Conservation (phyloP, 2,797 vertebrate species). For the Centroberyx gerrardi region DNA sequence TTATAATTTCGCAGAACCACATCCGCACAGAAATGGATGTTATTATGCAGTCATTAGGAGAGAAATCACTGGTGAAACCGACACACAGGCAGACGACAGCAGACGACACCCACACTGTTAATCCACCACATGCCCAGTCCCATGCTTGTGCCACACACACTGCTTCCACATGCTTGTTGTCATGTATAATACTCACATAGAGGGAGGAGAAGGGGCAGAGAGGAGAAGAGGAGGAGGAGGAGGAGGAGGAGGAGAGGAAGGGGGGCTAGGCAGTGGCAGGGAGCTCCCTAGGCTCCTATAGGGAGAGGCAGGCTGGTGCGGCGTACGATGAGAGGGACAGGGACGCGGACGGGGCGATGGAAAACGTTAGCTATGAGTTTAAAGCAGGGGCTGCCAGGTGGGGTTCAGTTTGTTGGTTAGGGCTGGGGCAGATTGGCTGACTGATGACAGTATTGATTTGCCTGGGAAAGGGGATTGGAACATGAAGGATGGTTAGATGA, state of each 20-base stretch:
- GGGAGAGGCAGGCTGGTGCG: slow-evolving; percentile 68
- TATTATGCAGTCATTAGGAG: slow-evolving; percentile 60
- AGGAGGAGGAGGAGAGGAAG: slow-evolving; percentile 47
- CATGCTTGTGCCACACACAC: slow-evolving; percentile 73
- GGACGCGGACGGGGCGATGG: slow-evolving; percentile 42
- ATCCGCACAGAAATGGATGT: slow-evolving; percentile 56
- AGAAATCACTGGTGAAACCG: slow-evolving; percentile 55
- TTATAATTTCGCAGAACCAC: slow-evolving; percentile 54
- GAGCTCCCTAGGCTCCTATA: slow-evolving; percentile 55
- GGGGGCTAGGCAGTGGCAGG: slow-evolving; percentile 55
- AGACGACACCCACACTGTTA: slow-evolving; percentile 59
- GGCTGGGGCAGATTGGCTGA: slow-evolving; percentile 28
- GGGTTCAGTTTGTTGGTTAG: slow-evolving; percentile 35
- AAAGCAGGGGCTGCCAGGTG: slow-evolving; percentile 33
- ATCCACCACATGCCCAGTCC: slow-evolving; percentile 61
- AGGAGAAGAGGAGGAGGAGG: slow-evolving; percentile 54
- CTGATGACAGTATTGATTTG: background rate
- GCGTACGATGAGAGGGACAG: slow-evolving; percentile 52
- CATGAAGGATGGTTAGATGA: slow-evolving; percentile 67
- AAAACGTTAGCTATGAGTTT: slow-evolving; percentile 40
- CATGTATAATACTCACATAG: slow-evolving; percentile 82
- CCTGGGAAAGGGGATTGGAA: slow-evolving; percentile 6
- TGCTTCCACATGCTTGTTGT: slow-evolving; percentile 68
- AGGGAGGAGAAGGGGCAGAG: slow-evolving; percentile 68
- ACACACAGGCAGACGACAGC: slow-evolving; percentile 27